Evolutionary conservation across 2,888 invertebrate species (phyloP), one percentile per base, ranked within the genome.

Genomic region (Crossocerus cetratus): DNA sequence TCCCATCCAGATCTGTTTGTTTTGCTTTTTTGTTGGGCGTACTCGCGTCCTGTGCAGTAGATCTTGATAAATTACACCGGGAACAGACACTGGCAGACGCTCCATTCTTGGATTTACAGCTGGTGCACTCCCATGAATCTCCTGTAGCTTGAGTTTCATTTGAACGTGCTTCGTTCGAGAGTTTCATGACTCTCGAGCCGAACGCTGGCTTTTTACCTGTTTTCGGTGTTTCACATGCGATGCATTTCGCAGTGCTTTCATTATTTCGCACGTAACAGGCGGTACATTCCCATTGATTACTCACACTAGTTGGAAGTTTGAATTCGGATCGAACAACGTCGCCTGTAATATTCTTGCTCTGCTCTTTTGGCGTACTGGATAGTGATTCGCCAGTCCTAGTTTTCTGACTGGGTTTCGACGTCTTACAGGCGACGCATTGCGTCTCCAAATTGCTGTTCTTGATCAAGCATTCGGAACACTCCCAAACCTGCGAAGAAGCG

Each of bases 71-170:
- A 54, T 84, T 84, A 77, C 91, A 87, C 55, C 85, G 85, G 16
- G 82, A 80, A 70, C 86, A 87, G 1, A 74, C 74, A 60, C 74
- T 79, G 5, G 82, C 69, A 4, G 63, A 67, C 23, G 64, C 60
- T 1, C 76, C 65, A 84, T 94, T 94, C 66, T 91, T 90, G 0
- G 94, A 91, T 91, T 93, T 92, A 85, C 94, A 94, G 18, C 91
- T 91, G 14, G 90, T 88, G 85, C 94, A 94, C 72, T 92, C 92
- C 94, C 94, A 94, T 45, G 92, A 91, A 23, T 90, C 91, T 23
- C 86, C 83, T 63, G 91, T 87, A 2, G 85, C 73, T 64, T 87
- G 87, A 21, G 85, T 86, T 62, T 74, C 79, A 5, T 72, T 72
- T 3, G 82, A 22, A 56, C 32, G 32, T 8, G 83, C 66, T 67